Base-by-base conservation (phyloP, 2,797 vertebrate species). In the Enteromius afrohamiltoni region DNA sequence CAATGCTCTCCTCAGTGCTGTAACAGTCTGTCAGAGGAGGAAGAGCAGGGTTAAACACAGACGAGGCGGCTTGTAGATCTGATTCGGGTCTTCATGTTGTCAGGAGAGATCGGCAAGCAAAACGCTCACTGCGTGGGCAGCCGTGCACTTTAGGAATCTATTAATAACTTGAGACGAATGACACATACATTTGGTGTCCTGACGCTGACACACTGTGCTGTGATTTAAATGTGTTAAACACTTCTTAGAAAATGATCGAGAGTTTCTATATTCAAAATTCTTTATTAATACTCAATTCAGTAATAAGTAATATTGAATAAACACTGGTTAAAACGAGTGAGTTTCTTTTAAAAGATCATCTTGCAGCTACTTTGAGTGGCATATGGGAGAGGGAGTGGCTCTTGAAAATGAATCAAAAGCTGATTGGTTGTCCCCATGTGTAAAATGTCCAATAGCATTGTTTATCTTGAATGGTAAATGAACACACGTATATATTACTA, bases 1-100 rank as follows among this genome's bases (percentile, higher is more conserved):
- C 94, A 86, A 91, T 91, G 82, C 91, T 93, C 84, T 96, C 95
- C 85, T 94, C 95, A 87, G 86, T 90, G 74, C 93, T 94, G 9
- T 92, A 91, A 85, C 90, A 92, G 34, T 96, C 96, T 96, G 90
- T 89, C 79, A 88, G 87, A 88, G 88, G 90, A 83, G 83, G 85
- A 88, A 89, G 86, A 88, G 87, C 80, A 88, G 82, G 58, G 71
- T 88, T 90, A 82, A 77, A 75, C 60, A 84, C 79, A 53, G 47
- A 77, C 42, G 23, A 80, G 49, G 40, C 23, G 8, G 40, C 29
- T 51, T 55, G 14, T 29, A 60, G 34, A 65, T 67, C 23, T 51
- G 76, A 64, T 74, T 49, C 62, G 29, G 19, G 34, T n/a, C 6
- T 34, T 53, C 29, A 53, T 7, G 71, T 6, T 37, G 19, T 42